Evolutionary conservation across 2,888 invertebrate species (phyloP), one percentile per base, ranked within the genome.

Genomic region (Glaucopsyche alexis): DNA sequence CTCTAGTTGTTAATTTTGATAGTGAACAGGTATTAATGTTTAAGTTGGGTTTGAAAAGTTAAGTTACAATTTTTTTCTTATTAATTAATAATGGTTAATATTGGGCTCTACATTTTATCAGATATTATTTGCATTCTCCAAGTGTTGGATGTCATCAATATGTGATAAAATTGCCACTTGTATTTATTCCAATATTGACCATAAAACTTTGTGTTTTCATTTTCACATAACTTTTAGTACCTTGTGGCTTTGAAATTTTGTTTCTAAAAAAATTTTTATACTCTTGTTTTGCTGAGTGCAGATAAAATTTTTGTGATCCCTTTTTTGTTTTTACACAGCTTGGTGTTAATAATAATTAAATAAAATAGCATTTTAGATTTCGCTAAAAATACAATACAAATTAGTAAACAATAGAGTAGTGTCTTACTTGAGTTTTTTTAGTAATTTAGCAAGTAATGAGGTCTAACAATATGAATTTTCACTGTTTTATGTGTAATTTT

Each of bases 21-120:
- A 38, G 29, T 60, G 14, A 60, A 60, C 60, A 29, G 60, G 60
- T 13, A 60, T 29, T 60, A 38, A 60, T 60, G 29, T 60, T 60
- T 38, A 60, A 60, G 29, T 60, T 60, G 60, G 38, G 60, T 29
- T 60, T 19, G 9, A 55, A 29, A 29, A 60, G 7, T 60, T 60
- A 60, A 38, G 55, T 52, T 52, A 52, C 52, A 50, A 29, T 29
- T 50, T n/a, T 52, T 55, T 55, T 55, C 13, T 60, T 2, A 29
- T 29, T 29, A 0, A 14, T 13, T 29, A 29, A 60, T 16, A 60
- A 60, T 60, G 7, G 60, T 60, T 60, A 38, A 60, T 60, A 60
- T 60, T 60, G 60, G 29, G 55, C 3, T 52, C 8, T 52, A 52
- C 29, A 29, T 29, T 29, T 29, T 55, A 3, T 55, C 19, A 55